Conservation (phyloP, 2,888 invertebrate genomes). For the Philonicus albiceps region DNA sequence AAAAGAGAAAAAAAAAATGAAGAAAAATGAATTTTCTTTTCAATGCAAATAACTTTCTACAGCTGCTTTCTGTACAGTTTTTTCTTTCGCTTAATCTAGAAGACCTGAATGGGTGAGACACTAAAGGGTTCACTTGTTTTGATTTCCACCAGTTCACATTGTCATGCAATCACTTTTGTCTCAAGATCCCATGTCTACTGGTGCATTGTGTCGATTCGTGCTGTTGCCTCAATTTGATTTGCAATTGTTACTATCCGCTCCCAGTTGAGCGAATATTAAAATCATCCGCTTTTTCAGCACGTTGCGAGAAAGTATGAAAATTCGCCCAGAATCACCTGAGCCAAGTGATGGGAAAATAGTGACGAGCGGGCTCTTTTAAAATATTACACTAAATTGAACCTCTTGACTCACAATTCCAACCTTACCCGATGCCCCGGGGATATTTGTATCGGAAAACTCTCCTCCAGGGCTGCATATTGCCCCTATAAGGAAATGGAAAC, state of each 20-base stretch:
- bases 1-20: not conserved
- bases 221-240: not conserved
- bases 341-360: not conserved
- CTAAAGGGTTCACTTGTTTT: not conserved
- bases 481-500: constrained; percentile 10
- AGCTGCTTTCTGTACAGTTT: constrained; percentile 2
- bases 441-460: not conserved
- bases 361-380: not conserved
- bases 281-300: not conserved
- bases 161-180: not conserved
- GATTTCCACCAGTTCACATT: constrained; percentile 1
- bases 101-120: not conserved
- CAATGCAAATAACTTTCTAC: constrained; percentile 46
- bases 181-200: not conserved
- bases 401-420: not conserved
- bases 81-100: not conserved
- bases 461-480: not conserved
- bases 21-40: constrained; percentile 19
- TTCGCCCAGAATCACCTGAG: not conserved
- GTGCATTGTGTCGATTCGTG: not conserved
- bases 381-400: not conserved
- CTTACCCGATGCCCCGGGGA: not conserved
- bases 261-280: not conserved
- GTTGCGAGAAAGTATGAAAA: not conserved
- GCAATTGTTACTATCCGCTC: not conserved